phyloP scores from a whole-genome alignment of 2,888 invertebrate genomes.

The Trachelus iudaicus region DNA sequence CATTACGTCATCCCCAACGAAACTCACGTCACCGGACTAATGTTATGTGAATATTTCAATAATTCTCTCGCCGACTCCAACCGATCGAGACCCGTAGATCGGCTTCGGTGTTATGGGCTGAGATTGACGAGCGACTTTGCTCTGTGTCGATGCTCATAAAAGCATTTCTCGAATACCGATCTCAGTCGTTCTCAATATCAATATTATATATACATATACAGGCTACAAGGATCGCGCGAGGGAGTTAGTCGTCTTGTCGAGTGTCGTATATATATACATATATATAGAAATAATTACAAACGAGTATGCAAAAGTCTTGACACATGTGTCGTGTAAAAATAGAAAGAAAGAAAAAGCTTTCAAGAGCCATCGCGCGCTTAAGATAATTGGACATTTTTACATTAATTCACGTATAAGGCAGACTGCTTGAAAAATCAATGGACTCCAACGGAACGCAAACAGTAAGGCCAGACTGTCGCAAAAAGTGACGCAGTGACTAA shows the following conservation, averaged over 20 bases:
- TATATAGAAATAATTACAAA: background rate
- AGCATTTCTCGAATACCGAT: background rate
- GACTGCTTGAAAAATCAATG: background rate
- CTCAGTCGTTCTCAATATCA: background rate
- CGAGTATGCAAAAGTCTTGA: background rate
- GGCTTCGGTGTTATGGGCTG: background rate
- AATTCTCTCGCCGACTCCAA: background rate
- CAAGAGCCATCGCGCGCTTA: background rate
- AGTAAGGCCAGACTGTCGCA: no score
- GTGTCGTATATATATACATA: background rate
- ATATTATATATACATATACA: background rate
- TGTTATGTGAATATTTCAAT: background rate
- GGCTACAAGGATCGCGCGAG: background rate
- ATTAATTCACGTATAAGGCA: background rate
- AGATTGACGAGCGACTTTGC: no score
- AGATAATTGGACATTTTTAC: background rate
- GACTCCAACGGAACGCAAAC: no score
- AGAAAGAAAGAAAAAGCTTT: background rate
- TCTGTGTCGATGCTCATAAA: background rate
- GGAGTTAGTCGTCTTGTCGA: background rate
- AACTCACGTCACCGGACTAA: slow-evolving; percentile 25
- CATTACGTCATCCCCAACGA: slow-evolving; percentile 24
- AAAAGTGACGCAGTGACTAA: background rate
- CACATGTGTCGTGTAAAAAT: background rate
- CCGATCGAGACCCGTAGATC: background rate